phyloP scores from a whole-genome alignment of 2,888 invertebrate genomes.

The Drosophila meridiana region DNA sequence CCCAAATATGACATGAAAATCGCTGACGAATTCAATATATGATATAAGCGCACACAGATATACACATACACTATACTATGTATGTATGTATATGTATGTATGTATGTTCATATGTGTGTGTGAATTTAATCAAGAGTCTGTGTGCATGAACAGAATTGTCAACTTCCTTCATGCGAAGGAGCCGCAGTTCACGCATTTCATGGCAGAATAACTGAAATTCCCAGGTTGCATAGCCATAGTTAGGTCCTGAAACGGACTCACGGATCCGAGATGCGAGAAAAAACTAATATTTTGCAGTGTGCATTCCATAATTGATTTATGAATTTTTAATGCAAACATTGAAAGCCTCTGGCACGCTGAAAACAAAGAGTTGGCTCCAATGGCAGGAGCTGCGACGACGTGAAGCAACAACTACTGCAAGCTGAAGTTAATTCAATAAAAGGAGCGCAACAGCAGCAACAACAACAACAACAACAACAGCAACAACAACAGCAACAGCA shows the following conservation, averaged over 20 bases:
- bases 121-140: conserved; percentile 69
- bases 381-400: conserved; percentile 24
- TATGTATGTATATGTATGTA: background rate
- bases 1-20: conserved; percentile 63
- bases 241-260: conserved; percentile 1
- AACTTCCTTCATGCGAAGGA: conserved; percentile 62
- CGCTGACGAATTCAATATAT: conserved; percentile 58
- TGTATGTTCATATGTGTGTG: conserved; percentile 8
- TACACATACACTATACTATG: background rate
- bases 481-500: conserved; percentile 14
- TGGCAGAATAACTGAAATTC: conserved; percentile 79
- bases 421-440: conserved; percentile 74
- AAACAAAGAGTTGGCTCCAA: conserved; percentile 62
- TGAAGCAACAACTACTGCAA: conserved; percentile 42
- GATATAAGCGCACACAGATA: background rate
- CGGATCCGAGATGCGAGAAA: conserved; percentile 65
- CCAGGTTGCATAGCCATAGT: conserved; percentile 50
- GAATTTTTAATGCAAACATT: conserved; percentile 84
- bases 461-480: conserved; percentile 13
- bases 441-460: conserved; percentile 50
- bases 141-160: conserved; percentile 54
- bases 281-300: conserved; percentile 82
- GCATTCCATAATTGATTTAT: conserved; percentile 85
- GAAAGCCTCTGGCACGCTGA: conserved; percentile 58
- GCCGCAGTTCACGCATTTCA: conserved; percentile 81